A percentile compares a stretch with the other conserved stretches of the same genome.
phyloP scores from a whole-genome alignment of 2,797 vertebrate genomes.

The Oryzias dopingdopingensis region DNA sequence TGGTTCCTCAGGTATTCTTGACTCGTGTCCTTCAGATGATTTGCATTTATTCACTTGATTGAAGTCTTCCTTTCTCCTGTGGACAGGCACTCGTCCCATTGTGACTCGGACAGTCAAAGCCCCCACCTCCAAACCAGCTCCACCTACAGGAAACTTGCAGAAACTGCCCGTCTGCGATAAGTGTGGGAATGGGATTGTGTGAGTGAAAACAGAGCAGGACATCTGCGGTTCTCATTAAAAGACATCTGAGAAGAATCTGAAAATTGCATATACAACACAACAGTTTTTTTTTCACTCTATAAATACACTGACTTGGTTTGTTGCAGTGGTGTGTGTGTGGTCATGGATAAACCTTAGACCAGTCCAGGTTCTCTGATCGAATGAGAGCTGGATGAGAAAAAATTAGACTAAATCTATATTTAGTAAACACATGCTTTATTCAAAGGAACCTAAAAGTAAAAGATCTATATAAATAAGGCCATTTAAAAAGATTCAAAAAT shows the following conservation, averaged over 20 bases:
- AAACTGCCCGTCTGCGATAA: slow-evolving; percentile 95
- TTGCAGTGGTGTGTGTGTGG: too few species aligned
- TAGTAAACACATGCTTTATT: too few species aligned
- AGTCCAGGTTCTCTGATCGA: too few species aligned
- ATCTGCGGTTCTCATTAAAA: slow-evolving; percentile 35
- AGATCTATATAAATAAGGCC: too few species aligned
- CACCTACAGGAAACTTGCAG: slow-evolving; percentile 83
- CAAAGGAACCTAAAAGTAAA: too few species aligned
- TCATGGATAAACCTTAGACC: too few species aligned
- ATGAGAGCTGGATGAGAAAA: too few species aligned
- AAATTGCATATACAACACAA: not conserved
- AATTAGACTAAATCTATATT: too few species aligned
- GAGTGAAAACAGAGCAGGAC: slow-evolving; percentile 68
- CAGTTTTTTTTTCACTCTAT: too few species aligned
- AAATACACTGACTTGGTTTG: too few species aligned
- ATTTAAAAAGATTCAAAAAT: too few species aligned
- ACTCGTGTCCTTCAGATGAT: slow-evolving; percentile 5
- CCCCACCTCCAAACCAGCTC: slow-evolving; percentile 80
- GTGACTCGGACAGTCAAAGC: slow-evolving; percentile 90
- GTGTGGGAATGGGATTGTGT: slow-evolving; percentile 96
- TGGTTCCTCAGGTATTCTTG: not conserved
- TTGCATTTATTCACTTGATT: slow-evolving; percentile 12
- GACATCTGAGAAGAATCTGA: not conserved
- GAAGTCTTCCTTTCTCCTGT: slow-evolving; percentile 23
- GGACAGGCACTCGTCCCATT: slow-evolving; percentile 83